Percentiles rank a stretch among this genome's conserved stretches.
Conservation (phyloP, 2,113 vertebrate genomes). For the Sminthopsis crassicaudata region DNA sequence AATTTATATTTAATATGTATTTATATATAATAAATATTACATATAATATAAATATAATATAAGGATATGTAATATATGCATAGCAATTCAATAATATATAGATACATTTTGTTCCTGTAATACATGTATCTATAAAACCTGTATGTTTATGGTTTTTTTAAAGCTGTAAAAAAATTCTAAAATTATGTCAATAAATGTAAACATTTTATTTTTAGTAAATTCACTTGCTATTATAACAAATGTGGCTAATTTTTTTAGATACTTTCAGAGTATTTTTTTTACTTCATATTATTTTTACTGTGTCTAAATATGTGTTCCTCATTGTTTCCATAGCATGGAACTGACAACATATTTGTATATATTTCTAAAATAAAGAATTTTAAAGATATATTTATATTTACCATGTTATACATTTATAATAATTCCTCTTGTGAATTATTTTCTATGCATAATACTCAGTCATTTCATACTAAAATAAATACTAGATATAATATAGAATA, state of each 20-base stretch:
- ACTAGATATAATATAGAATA: background rate
- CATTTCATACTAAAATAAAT: background rate
- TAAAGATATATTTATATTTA: background rate
- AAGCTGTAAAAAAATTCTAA: background rate
- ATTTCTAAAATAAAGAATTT: background rate
- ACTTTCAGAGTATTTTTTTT: background rate
- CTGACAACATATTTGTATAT: background rate
- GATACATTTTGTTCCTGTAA: background rate
- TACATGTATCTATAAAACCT: background rate
- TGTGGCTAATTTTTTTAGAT: background rate
- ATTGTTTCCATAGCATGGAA: background rate
- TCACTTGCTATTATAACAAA: background rate
- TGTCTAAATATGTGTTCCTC: background rate
- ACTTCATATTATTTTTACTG: background rate
- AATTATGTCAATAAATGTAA: background rate
- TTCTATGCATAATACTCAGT: constrained; percentile 4
- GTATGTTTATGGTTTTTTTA: background rate
- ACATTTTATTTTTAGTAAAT: background rate
- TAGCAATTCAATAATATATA: background rate
- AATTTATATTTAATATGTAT: too few species aligned
- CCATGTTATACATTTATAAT: background rate
- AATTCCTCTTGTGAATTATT: background rate
- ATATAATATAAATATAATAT: too few species aligned
- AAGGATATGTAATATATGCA: background rate
- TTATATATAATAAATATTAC: too few species aligned